Evolutionary conservation across 2,797 vertebrate genomes (phyloP).

Genomic region (Rhinogobio ventralis): DNA sequence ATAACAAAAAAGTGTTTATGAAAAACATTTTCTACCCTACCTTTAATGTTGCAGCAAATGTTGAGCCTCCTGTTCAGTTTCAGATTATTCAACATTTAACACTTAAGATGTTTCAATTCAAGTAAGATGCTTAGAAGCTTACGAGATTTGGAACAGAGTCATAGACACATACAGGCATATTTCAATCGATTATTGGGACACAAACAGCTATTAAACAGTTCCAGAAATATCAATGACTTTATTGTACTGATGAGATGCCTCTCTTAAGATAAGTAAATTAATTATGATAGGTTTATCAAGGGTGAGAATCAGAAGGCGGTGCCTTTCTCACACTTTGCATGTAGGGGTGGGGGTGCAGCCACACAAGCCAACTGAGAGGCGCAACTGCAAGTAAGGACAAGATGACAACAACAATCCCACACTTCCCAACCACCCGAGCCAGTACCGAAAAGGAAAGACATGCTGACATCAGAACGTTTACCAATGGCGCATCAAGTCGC

Average conservation of each 20-base stretch:
- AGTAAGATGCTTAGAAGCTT: not conserved
- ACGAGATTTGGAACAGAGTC: not conserved
- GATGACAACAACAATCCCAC: constrained; percentile 61
- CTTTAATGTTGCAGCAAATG: not conserved
- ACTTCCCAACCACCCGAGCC: constrained; percentile 29
- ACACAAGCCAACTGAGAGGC: constrained; percentile 63
- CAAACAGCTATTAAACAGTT: not conserved
- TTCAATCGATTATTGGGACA: not conserved
- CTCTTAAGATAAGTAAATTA: constrained; percentile 57
- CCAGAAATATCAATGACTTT: not conserved
- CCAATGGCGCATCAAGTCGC: constrained; percentile 3
- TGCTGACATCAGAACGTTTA: constrained; percentile 34
- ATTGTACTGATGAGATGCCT: not conserved
- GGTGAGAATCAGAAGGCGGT: constrained; percentile 79
- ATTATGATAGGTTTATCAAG: constrained; percentile 64
- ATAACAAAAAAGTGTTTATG: not conserved
- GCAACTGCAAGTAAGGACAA: constrained; percentile 68
- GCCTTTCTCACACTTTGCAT: constrained; percentile 79
- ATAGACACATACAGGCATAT: too few relatives aligned
- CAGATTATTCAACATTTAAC: not conserved
- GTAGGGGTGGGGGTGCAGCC: constrained; percentile 65
- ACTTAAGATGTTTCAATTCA: not conserved
- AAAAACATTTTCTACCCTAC: not conserved
- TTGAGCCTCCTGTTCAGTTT: not conserved
- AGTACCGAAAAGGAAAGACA: constrained; percentile 4